phyloP scores from a whole-genome alignment of 2,888 invertebrate genomes.

The Rutpela maculata region DNA sequence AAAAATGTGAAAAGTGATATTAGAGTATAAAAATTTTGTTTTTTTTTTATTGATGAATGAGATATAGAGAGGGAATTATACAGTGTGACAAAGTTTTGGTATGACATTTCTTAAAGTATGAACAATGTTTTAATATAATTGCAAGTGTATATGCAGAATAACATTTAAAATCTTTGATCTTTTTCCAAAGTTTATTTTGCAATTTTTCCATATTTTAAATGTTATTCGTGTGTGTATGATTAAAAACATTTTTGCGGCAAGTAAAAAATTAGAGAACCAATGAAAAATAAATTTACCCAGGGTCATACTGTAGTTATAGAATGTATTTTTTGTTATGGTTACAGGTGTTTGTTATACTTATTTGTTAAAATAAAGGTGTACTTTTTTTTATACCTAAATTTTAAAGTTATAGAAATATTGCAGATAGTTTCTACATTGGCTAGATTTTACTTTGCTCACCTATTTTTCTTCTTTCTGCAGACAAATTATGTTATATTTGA shows the following conservation, averaged over 20 bases:
- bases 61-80: slow-evolving; percentile 17
- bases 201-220: slow-evolving; percentile 16
- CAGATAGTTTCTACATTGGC: slow-evolving; percentile 18
- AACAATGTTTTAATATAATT: background rate
- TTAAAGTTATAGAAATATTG: slow-evolving; percentile 14
- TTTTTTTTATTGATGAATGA: slow-evolving; percentile 27
- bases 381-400: slow-evolving; percentile 27
- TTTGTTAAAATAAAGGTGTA: slow-evolving; percentile 34
- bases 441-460: slow-evolving; percentile 36
- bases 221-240: slow-evolving; percentile 17
- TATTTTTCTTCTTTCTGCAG: slow-evolving; percentile 30
- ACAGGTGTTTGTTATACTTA: slow-evolving; percentile 33
- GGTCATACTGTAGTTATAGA: slow-evolving; percentile 42
- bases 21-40: slow-evolving; percentile 36
- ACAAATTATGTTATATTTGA: slow-evolving; percentile 35
- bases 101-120: slow-evolving; percentile 6
- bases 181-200: slow-evolving; percentile 11
- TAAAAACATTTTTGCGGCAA: background rate
- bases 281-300: slow-evolving; percentile 34
- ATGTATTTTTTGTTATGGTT: slow-evolving; percentile 34
- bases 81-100: slow-evolving; percentile 31
- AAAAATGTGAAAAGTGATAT: slow-evolving; percentile 41
- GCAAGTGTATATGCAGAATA: slow-evolving; percentile 1
- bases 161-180: slow-evolving; percentile 18
- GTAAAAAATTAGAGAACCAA: slow-evolving; percentile 26